phyloP scores from a whole-genome alignment of 1,140 invertebrate species.

The Parapsyche elsis region DNA sequence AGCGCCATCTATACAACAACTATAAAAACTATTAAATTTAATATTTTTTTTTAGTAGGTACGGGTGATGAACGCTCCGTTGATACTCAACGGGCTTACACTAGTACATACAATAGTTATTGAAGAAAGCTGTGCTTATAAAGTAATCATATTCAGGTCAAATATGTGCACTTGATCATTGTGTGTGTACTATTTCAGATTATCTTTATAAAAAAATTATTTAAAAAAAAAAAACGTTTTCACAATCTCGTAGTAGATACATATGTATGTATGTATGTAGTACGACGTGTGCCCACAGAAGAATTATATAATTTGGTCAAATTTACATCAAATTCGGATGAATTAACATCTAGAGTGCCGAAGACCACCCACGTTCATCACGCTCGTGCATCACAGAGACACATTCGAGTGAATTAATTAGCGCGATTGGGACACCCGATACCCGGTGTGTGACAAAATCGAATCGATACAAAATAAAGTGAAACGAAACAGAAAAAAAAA shows the following conservation, averaged over 20 bases:
- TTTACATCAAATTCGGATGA: constrained; percentile 23
- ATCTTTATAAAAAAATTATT: too few species aligned
- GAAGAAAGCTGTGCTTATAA: too few species aligned
- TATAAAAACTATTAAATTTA: too few species aligned
- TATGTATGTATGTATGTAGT: not conserved
- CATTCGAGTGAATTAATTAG: constrained; percentile 22
- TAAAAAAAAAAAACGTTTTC: not conserved
- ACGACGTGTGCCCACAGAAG: not conserved
- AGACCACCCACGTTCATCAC: not conserved
- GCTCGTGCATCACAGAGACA: not conserved
- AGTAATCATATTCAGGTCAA: not conserved
- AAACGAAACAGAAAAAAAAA: too few species aligned
- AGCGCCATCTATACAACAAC: too few species aligned
- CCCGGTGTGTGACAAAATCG: not conserved
- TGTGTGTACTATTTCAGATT: not conserved
- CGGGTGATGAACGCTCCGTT: too few species aligned
- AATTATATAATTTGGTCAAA: constrained; percentile 17
- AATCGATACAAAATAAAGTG: not conserved
- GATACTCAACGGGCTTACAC: too few species aligned
- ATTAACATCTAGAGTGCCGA: constrained; percentile 31
- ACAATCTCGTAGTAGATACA: not conserved
- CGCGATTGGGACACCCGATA: constrained; percentile 1
- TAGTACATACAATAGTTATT: too few species aligned
- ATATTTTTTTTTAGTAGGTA: too few species aligned
- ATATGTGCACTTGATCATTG: not conserved